phyloP scores from a whole-genome alignment of 2,797 vertebrate genomes.

The Propithecus perrieri region DNA sequence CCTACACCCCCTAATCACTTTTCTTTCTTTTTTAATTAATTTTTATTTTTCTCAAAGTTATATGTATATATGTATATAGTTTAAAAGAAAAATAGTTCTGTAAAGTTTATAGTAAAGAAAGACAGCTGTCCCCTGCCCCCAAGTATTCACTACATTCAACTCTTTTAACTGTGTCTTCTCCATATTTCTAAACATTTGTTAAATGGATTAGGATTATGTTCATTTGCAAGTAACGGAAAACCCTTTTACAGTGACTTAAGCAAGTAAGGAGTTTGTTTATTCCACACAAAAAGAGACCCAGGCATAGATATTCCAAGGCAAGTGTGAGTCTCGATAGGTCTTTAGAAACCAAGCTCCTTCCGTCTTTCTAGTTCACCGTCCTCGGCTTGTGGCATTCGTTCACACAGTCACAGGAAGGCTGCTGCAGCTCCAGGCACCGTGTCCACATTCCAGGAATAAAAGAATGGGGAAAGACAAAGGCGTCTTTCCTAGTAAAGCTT shows the following conservation, averaged over 20 bases:
- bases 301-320: background rate
- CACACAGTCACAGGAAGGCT: background rate
- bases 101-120: background rate
- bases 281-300: background rate
- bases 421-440: background rate
- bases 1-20: background rate
- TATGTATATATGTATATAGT: background rate
- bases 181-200: background rate
- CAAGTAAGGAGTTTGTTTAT: background rate
- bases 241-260: background rate
- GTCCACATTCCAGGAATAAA: background rate
- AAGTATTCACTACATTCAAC: background rate
- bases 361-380: background rate
- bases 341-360: background rate
- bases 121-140: background rate
- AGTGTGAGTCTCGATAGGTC: background rate
- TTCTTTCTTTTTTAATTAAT: background rate
- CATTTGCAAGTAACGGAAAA: background rate
- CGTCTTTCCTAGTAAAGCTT: background rate
- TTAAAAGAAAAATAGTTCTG: background rate
- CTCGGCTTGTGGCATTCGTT: background rate
- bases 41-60: background rate
- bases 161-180: background rate
- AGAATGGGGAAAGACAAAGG: background rate
- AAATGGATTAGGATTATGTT: background rate